Base-by-base conservation (phyloP, 2,888 invertebrate species). In the Hirudinaria manillensis region DNA sequence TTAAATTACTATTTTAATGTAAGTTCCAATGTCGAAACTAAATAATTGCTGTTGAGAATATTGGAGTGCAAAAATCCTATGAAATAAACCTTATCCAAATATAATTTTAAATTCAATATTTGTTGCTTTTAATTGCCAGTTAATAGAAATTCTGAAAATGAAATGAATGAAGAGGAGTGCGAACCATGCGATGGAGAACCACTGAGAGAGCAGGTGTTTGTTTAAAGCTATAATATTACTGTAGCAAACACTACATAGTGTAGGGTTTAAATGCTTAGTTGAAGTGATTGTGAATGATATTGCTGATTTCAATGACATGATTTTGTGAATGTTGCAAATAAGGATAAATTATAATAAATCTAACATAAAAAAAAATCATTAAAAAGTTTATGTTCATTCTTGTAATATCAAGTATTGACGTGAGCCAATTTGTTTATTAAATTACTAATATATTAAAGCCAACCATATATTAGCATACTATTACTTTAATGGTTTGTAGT, bases 61-160 rank as follows among this genome's bases (percentile, higher is more conserved):
- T 45, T 45, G 10, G 1, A 45, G 13, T 10, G 45, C 10, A 36
- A 10, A 36, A 3, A 36, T 45, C 13, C 45, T 16, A 45, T 45
- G 13, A 45, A 45, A 45, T 45, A 1, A 6, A n/a, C n/a, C n/a
- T n/a, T n/a, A n/a, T n/a, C n/a, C n/a, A n/a, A n/a, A n/a, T n/a
- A n/a, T n/a, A n/a, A n/a, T n/a, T n/a, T n/a, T n/a, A n/a, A n/a
- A n/a, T n/a, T n/a, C n/a, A n/a, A 16, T 53, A 53, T 21, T 53
- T 13, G 21, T 53, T 53, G 53, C 21, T 61, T 61, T 61, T 61
- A n/a, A 6, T 61, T 61, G 10, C 61, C 21, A 61, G 61, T 4
- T 61, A 61, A 61, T 10, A 61, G 61, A 61, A 61, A 61, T 61
- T 73, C 73, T 29, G 73, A 73, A 24, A 73, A 61, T 65, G 73